Evolutionary conservation across 2,888 invertebrate genomes (phyloP).

Genomic region (Thumatha senex): DNA sequence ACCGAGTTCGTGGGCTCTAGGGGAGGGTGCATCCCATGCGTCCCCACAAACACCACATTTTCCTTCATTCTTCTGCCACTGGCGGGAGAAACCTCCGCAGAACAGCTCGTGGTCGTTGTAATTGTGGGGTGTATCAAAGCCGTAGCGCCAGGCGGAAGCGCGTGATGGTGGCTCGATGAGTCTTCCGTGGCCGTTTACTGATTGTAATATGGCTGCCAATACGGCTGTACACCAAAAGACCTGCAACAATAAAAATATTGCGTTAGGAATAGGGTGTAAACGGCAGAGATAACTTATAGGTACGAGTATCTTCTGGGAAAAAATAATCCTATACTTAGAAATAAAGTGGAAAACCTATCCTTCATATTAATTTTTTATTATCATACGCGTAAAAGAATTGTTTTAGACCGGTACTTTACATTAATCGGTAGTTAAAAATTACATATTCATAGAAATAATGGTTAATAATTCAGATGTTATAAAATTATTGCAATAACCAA

Average conservation of each 20-base stretch:
- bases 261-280: too few relatives aligned
- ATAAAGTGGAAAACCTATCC: too few relatives aligned
- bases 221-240: slow-evolving; percentile 63
- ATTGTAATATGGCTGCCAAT: slow-evolving; percentile 50
- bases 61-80: slow-evolving; percentile 91
- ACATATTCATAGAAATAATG: too few relatives aligned
- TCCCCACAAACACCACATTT: slow-evolving; percentile 95
- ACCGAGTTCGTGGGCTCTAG: slow-evolving; percentile 92
- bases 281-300: too few relatives aligned
- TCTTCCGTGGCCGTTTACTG: slow-evolving; percentile 86
- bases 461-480: too few relatives aligned
- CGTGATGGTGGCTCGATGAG: slow-evolving; percentile 94
- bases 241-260: slow-evolving; percentile 49
- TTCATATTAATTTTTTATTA: too few relatives aligned
- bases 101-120: slow-evolving; percentile 95
- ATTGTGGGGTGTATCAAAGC: slow-evolving; percentile 93
- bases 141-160: slow-evolving; percentile 94
- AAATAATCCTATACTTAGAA: too few relatives aligned
- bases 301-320: too few relatives aligned
- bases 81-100: slow-evolving; percentile 93
- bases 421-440: too few relatives aligned
- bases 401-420: too few relatives aligned
- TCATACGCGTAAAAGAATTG: too few relatives aligned
- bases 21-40: slow-evolving; percentile 88
- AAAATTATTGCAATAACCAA: neutral